Evolutionary conservation across 2,888 invertebrate species (phyloP), one percentile per base, ranked within the genome.

Genomic region (Furcula furcula): DNA sequence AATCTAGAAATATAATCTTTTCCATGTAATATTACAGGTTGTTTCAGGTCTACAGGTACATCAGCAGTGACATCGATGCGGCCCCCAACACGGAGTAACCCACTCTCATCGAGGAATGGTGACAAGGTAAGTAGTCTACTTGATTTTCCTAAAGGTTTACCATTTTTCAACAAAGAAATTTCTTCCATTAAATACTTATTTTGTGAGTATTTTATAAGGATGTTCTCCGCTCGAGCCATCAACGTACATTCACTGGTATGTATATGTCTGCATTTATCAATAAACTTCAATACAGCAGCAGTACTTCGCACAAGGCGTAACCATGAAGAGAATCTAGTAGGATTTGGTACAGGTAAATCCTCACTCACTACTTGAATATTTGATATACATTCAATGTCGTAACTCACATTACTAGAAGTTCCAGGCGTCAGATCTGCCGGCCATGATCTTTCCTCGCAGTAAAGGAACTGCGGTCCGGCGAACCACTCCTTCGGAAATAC

Each of bases 1-100:
- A 55, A 22, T 1, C 31, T 18, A 7, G 40, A 20, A 1, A 33
- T 26, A 2, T 22, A 14, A 15, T 44, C 7, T 4, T 18, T 11
- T 0, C 49, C 49, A 22, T 49, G 45, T 7, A 53, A 37, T 16
- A 49, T 46, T 2, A 39, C 23, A 0, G 45, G 53, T 6, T 21
- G 22, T 18, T 40, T 41, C 2, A 33, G 29, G 10, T 36, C 35
- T 6, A 12, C 9, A 1, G 13, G 7, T 4, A 47, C 39, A 4
- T 29, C 43, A 0, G 0, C 5, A 1, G 34, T 44, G 7, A 31
- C 32, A 5, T 35, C 40, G 14, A 55, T 44, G 10, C 47, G 46
- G 10, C 48, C 40, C 3, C 28, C 39, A 16, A 29, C 31, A 7
- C 48, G 42, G 2, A 53, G 28, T 4, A 52, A 1, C 0, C 33